phyloP scores from a whole-genome alignment of 2,888 invertebrate species.

The Meghimatium bilineatum region DNA sequence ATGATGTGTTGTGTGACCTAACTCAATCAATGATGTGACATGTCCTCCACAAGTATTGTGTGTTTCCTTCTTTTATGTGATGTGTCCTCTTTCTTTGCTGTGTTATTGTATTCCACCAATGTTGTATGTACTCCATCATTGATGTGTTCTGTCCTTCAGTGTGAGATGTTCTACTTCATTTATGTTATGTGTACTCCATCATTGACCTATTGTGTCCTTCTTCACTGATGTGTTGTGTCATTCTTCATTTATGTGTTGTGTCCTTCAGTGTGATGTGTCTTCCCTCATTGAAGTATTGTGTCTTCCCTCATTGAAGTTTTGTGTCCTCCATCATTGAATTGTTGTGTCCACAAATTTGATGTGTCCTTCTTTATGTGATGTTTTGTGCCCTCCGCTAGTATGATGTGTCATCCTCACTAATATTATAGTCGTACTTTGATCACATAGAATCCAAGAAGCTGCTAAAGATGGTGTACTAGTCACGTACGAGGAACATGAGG shows the following conservation, averaged over 20 bases:
- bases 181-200: not conserved
- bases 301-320: not conserved
- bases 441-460: slow-evolving; percentile 62
- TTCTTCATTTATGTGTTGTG: not conserved
- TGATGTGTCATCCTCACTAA: too few relatives aligned
- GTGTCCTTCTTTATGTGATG: not conserved
- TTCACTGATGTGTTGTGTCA: not conserved
- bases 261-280: not conserved
- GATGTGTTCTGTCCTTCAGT: not conserved
- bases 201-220: not conserved
- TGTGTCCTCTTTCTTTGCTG: too few relatives aligned
- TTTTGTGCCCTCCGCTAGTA: not conserved
- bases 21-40: too few relatives aligned
- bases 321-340: not conserved
- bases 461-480: slow-evolving; percentile 90
- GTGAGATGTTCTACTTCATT: not conserved
- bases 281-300: not conserved
- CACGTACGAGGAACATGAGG: slow-evolving; percentile 97
- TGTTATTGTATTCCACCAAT: too few relatives aligned
- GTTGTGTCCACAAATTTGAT: too few relatives aligned
- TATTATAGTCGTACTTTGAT: not conserved
- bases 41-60: too few relatives aligned
- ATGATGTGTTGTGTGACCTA: too few relatives aligned
- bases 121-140: not conserved
- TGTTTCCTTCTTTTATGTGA: too few relatives aligned